These are phyloP conservation scores for Unio delphinus DNA, from an alignment of 2,888 invertebrate genomes.

Conservation along the genomic window DNA sequence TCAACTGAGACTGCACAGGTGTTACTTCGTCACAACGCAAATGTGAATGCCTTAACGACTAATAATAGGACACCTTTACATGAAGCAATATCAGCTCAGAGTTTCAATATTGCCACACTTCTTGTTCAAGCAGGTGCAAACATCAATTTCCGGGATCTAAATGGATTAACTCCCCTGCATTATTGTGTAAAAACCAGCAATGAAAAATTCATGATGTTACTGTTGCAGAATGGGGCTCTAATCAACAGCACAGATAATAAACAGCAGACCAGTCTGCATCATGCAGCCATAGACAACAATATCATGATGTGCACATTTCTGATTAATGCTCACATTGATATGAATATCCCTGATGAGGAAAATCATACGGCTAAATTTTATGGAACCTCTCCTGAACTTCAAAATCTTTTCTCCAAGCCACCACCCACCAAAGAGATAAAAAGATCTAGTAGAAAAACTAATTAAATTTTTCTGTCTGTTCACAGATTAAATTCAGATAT, in stretches of 20 bases:
- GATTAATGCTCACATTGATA: constrained; percentile 43
- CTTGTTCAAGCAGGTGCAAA: constrained; percentile 53
- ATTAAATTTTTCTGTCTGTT: too few species aligned
- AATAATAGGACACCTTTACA: constrained; percentile 57
- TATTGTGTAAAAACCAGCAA: constrained; percentile 42
- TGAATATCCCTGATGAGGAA: constrained; percentile 44
- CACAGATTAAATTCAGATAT: too few species aligned
- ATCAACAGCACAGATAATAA: constrained; percentile 50
- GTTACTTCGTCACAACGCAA: constrained; percentile 45
- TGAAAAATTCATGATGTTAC: constrained; percentile 37
- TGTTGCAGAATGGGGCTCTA: constrained; percentile 46
- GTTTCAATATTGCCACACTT: constrained; percentile 39
- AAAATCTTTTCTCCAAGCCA: constrained; percentile 10
- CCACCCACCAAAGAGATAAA: neutral
- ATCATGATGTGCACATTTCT: constrained; percentile 36
- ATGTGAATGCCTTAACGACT: constrained; percentile 52
- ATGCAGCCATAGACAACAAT: constrained; percentile 43
- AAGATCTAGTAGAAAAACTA: constrained; percentile 2
- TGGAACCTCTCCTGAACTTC: constrained; percentile 19
- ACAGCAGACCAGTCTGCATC: constrained; percentile 54
- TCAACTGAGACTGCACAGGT: constrained; percentile 45
- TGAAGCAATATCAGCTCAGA: constrained; percentile 45
- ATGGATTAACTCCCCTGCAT: constrained; percentile 56
- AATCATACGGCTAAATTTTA: constrained; percentile 45
- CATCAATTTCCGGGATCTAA: constrained; percentile 53